Evolutionary conservation across 2,113 vertebrate species (phyloP), one percentile per base, ranked within the genome.

Genomic region (Paradisaea rubra): DNA sequence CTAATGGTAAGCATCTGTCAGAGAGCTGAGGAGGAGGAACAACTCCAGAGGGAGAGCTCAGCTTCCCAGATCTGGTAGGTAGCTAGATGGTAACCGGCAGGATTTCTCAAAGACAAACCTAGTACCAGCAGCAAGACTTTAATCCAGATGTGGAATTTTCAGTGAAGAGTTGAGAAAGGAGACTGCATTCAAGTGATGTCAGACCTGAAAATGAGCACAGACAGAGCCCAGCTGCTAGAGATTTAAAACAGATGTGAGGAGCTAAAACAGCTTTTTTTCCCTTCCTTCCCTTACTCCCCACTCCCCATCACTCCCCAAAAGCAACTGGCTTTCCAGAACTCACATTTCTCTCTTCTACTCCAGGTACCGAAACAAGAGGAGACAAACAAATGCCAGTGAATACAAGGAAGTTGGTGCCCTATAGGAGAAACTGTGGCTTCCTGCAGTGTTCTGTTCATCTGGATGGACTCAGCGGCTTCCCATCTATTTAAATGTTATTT

Each of bases 401-500:
- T 97, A 97, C 90, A 89, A 96, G 68, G 95, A 95, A 31, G 97
- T 97, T 35, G 93, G 94, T 72, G 66, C 77, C 69, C 64, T 95
- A 54, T 95, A 97, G 94, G 74, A 94, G 78, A 64, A 78, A 11
- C 4, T 3, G n/a, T 35, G 39, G 22, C 81, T 96, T 44, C 59
- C 68, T 78, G 20, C 71, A 23, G 39, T 4, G 12, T 76, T 74
- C 41, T 7, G 31, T 59, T 81, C 68, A 8, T 45, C 64, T 30
- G 45, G 39, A n/a, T 30, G 63, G 45, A 74, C 80, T 82, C 53
- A 3, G 27, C 27, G 27, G 25, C 63, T 83, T n/a, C 59, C 27
- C 25, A 3, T 27, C 79, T 97, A 97, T 97, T 97, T 97, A 97
- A 96, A 83, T 85, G 54, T 91, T 95, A 93, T 95, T 97, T 96